Percentiles rank a stretch among this genome's conserved stretches.
Evolutionary conservation across 2,888 invertebrate genomes (phyloP).

Genomic region (Tortricodes alternella): DNA sequence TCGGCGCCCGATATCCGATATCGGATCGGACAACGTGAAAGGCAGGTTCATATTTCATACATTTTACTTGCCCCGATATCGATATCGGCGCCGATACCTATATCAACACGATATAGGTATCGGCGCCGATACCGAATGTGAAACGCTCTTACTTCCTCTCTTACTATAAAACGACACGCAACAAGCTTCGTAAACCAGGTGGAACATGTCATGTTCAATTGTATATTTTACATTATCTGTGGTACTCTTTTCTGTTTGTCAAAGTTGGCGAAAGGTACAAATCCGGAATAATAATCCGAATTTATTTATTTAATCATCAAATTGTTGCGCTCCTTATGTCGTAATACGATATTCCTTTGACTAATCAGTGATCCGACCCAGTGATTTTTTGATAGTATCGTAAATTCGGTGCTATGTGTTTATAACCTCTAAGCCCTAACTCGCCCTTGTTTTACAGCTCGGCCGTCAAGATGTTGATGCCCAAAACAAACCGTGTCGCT

Average conservation of each 20-base stretch:
- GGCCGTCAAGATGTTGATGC: conserved; percentile 98
- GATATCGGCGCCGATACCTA: too few species aligned
- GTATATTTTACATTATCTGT: conserved; percentile 28
- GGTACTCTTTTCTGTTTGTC: conserved; percentile 53
- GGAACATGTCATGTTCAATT: conserved; percentile 17
- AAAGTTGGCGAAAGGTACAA: conserved; percentile 55
- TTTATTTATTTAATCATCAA: conserved; percentile 37
- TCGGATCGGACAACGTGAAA: too few species aligned
- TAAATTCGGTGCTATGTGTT: conserved; percentile 10
- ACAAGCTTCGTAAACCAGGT: conserved; percentile 1
- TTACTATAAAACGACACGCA: background rate
- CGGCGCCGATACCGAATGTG: too few species aligned
- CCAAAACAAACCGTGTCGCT: conserved; percentile 97
- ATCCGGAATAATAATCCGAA: conserved; percentile 39
- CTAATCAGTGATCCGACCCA: background rate
- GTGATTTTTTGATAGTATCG: conserved; percentile 21
- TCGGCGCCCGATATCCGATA: too few species aligned
- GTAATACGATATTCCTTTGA: conserved; percentile 38
- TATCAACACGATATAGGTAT: too few species aligned
- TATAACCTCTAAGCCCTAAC: conserved; percentile 50
- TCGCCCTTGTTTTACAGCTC: conserved; percentile 66
- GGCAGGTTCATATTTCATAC: too few species aligned
- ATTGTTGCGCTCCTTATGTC: conserved; percentile 2
- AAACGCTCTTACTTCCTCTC: background rate
- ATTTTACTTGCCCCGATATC: too few species aligned